A percentile compares a stretch with the other conserved stretches of the same genome.
phyloP scores from a whole-genome alignment of 2,113 vertebrate genomes.

The Athene cunicularia region DNA sequence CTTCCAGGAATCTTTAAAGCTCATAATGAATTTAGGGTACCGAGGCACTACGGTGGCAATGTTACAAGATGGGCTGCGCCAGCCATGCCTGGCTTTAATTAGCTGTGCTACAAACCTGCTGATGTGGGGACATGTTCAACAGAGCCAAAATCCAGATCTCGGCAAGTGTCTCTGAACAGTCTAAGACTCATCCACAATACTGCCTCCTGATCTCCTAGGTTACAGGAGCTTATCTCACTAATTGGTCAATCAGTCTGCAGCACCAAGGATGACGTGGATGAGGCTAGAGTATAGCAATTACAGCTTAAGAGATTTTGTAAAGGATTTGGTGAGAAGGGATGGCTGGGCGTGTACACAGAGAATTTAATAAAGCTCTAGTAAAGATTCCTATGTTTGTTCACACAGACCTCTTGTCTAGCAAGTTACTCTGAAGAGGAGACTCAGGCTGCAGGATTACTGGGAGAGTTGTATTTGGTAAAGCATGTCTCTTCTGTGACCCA shows the following conservation, averaged over 20 bases:
- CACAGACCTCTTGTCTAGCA: not conserved
- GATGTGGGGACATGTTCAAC: not conserved
- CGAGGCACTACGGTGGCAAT: not conserved
- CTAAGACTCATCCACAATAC: not conserved
- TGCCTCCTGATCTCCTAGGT: conserved; percentile 55
- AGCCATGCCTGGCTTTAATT: not conserved
- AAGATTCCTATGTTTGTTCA: not conserved
- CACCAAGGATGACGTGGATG: not conserved
- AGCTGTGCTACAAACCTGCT: not conserved
- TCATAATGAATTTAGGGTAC: not conserved
- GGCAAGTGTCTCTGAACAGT: not conserved
- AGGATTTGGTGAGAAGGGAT: not conserved
- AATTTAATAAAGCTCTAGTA: not conserved
- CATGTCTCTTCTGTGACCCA: not conserved
- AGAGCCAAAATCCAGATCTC: not conserved
- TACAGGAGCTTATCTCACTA: conserved; percentile 35
- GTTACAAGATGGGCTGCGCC: not conserved
- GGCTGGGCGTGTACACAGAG: not conserved
- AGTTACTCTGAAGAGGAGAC: not conserved
- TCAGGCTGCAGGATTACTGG: not conserved
- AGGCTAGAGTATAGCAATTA: not conserved
- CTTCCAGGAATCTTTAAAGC: not conserved
- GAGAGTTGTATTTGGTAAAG: not conserved
- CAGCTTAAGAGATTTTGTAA: not conserved
- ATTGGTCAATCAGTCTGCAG: conserved; percentile 11